Percentiles rank a stretch among this genome's conserved stretches.
These are phyloP conservation scores for Alligator sinensis DNA, from an alignment of 2,113 vertebrate species.

Conservation along the genomic window DNA sequence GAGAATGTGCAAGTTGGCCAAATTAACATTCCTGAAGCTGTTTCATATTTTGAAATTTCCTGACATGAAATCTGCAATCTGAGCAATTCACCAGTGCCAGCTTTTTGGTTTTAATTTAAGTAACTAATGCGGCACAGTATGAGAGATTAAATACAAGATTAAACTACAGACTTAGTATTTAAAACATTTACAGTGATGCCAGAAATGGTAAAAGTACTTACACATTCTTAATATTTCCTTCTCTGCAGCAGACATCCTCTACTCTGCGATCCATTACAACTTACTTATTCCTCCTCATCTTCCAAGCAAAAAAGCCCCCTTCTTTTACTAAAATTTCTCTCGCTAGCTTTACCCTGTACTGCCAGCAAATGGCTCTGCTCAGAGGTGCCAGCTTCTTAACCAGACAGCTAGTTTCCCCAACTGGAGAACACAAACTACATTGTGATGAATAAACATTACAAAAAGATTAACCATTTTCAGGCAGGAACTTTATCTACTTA, in stretches of 20 bases:
- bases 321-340: no score
- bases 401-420: neutral
- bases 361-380: neutral
- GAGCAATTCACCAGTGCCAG: no score
- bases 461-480: neutral
- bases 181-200: neutral
- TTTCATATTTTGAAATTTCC: neutral
- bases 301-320: neutral
- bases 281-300: neutral
- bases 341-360: neutral
- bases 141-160: neutral
- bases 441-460: neutral
- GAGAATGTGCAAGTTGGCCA: neutral
- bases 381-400: neutral
- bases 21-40: neutral
- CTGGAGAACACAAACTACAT: neutral
- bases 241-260: neutral
- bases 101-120: neutral
- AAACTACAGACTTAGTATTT: neutral
- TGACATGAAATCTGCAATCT: accelerated
- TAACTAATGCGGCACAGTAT: neutral
- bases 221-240: neutral
- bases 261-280: neutral
- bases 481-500: neutral
- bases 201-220: neutral